A percentile compares a stretch with the other conserved stretches of the same genome.
Evolutionary conservation across 2,888 invertebrate species (phyloP).

Genomic region (Chromoteleia sp.): DNA sequence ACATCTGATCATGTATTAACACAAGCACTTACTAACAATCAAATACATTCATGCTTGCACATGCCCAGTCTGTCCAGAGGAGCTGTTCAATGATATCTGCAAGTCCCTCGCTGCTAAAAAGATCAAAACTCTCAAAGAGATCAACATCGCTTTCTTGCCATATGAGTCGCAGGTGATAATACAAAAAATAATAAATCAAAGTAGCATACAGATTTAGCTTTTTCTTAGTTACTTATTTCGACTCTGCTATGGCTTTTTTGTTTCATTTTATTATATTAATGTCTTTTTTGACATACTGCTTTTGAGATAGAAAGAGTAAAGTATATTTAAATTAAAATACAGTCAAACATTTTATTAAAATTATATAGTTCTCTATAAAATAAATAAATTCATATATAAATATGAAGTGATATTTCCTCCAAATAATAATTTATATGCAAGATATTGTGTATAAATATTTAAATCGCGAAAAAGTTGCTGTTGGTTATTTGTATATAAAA

Average conservation of each 20-base stretch:
- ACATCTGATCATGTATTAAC: conserved; percentile 31
- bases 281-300: conserved; percentile 1
- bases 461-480: no score
- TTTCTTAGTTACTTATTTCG: conserved; percentile 30
- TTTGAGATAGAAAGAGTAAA: conserved; percentile 1
- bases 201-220: conserved; percentile 35
- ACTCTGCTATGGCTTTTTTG: conserved; percentile 45
- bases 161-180: conserved; percentile 96
- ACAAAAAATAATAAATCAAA: conserved; percentile 55
- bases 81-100: conserved; percentile 98
- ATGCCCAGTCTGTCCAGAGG: conserved; percentile 95
- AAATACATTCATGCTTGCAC: conserved; percentile 81
- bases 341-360: background rate
- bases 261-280: conserved; percentile 27
- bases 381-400: background rate
- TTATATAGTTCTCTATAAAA: background rate
- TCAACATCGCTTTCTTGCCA: conserved; percentile 99
- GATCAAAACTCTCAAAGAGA: conserved; percentile 99
- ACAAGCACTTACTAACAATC: conserved; percentile 76
- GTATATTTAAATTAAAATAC: no score
- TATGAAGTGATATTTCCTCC: no score
- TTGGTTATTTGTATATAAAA: no score
- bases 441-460: no score
- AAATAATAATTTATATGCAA: no score
- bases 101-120: conserved; percentile 97